Evolutionary conservation across 2,888 invertebrate species (phyloP).

Genomic region (Anoplius nigerrimus): DNA sequence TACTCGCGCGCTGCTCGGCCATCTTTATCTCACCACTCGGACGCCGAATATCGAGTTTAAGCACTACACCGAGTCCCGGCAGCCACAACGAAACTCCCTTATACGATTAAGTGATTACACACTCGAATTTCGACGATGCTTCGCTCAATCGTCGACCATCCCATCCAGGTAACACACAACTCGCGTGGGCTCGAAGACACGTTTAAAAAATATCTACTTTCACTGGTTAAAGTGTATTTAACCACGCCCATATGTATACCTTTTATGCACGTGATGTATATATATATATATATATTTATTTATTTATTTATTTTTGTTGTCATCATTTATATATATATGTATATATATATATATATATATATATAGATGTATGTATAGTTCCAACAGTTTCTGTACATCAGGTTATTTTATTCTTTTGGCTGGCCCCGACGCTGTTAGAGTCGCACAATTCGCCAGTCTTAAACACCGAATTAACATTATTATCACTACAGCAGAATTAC

Average conservation of each 20-base stretch:
- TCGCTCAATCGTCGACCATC: no score
- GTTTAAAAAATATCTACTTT: slow-evolving; percentile 53
- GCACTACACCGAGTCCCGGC: background rate
- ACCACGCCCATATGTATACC: slow-evolving; percentile 26
- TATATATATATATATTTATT: no score
- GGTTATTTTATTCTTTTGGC: slow-evolving; percentile 28
- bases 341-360: no score
- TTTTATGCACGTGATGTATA: slow-evolving; percentile 5
- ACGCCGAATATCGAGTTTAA: slow-evolving; percentile 11
- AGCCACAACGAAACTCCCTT: slow-evolving; percentile 6
- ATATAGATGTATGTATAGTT: slow-evolving; percentile 17
- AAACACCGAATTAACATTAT: slow-evolving; percentile 58
- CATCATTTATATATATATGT: no score
- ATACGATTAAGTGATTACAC: slow-evolving; percentile 19
- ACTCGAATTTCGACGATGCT: background rate
- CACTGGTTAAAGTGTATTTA: slow-evolving; percentile 31
- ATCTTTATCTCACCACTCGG: background rate
- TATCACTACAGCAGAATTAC: slow-evolving; percentile 56
- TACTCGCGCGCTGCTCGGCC: background rate
- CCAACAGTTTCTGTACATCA: slow-evolving; percentile 55
- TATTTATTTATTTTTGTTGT: no score
- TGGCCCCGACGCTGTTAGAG: slow-evolving; percentile 18
- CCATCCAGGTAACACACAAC: slow-evolving; percentile 11
- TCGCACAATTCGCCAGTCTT: slow-evolving; percentile 50
- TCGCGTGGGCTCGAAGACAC: slow-evolving; percentile 34